phyloP scores from a whole-genome alignment of 2,797 vertebrate genomes.

The Takifugu rubripes region DNA sequence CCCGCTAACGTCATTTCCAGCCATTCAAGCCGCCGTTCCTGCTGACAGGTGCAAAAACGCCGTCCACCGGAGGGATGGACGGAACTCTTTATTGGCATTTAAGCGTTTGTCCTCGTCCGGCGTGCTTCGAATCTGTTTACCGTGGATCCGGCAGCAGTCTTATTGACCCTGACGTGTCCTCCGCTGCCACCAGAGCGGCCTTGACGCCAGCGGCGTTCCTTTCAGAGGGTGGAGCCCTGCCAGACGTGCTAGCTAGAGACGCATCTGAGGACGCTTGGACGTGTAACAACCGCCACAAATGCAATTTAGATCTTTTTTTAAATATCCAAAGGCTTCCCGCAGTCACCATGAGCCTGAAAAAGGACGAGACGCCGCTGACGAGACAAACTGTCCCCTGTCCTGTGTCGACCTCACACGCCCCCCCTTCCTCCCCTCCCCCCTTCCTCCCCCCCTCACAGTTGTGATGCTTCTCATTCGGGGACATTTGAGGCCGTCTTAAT shows the following conservation, averaged over 20 bases:
- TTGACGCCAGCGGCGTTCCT: constrained; percentile 19
- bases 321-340: too few species aligned
- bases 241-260: not conserved
- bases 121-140: constrained; percentile 58
- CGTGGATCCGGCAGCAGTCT: constrained; percentile 33
- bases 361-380: not conserved
- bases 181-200: constrained; percentile 23
- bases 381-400: not conserved
- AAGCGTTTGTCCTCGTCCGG: constrained; percentile 40
- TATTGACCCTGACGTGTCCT: constrained; percentile 51
- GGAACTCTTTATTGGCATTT: constrained; percentile 31
- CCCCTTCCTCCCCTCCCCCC: not conserved
- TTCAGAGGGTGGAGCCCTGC: constrained; percentile 27
- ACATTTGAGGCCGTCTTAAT: constrained; percentile 64
- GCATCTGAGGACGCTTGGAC: too few species aligned
- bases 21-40: constrained; percentile 1
- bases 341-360: not conserved
- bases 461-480: constrained; percentile 43
- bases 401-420: constrained; percentile 34
- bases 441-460: constrained; percentile 12
- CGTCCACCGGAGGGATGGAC: constrained; percentile 11
- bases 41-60: constrained; percentile 1
- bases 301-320: too few species aligned
- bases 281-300: too few species aligned
- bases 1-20: not conserved